Evolutionary conservation across 2,888 invertebrate species (phyloP).

Genomic region (Diogma glabrata): DNA sequence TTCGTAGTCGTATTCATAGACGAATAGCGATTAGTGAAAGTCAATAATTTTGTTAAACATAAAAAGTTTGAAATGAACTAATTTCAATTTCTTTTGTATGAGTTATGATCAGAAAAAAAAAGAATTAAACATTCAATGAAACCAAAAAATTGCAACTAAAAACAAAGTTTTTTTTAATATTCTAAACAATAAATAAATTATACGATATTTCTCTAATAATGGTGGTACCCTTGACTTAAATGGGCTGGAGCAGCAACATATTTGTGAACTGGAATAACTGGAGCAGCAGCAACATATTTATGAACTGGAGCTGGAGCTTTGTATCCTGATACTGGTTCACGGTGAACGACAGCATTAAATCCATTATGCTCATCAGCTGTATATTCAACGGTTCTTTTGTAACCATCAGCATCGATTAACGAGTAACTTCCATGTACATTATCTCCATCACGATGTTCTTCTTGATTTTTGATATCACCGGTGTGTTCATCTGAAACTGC

Average conservation of each 20-base stretch:
- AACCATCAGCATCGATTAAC: slow-evolving; percentile 41
- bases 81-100: too few relatives aligned
- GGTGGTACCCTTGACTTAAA: too few relatives aligned
- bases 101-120: too few relatives aligned
- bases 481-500: slow-evolving; percentile 39
- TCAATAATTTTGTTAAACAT: too few relatives aligned
- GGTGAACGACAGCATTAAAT: slow-evolving; percentile 42
- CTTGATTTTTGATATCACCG: slow-evolving; percentile 41
- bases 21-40: too few relatives aligned
- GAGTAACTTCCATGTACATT: slow-evolving; percentile 41
- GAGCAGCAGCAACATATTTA: not conserved
- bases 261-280: not conserved
- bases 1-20: too few relatives aligned
- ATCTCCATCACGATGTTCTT: slow-evolving; percentile 41
- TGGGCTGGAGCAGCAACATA: not conserved
- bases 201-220: too few relatives aligned
- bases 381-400: slow-evolving; percentile 40
- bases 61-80: too few relatives aligned
- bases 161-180: too few relatives aligned
- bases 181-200: too few relatives aligned
- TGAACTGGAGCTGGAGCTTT: not conserved
- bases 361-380: slow-evolving; percentile 40
- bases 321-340: slow-evolving; percentile 33
- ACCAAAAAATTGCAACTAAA: too few relatives aligned
- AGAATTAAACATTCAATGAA: too few relatives aligned